phyloP scores from a whole-genome alignment of 2,888 invertebrate genomes.

The Osmoderma eremita region DNA sequence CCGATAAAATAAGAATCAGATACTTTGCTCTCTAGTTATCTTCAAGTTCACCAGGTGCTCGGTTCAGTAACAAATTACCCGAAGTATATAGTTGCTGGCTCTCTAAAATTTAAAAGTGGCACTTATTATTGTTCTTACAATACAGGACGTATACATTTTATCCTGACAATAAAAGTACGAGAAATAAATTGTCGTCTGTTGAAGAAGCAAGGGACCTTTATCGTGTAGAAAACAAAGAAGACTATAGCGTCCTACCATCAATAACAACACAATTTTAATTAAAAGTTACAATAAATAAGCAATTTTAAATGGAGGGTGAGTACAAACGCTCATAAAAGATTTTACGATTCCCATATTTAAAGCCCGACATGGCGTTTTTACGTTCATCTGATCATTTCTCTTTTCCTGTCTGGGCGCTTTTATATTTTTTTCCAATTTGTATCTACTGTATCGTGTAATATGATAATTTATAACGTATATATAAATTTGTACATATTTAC shows the following conservation, averaged over 20 bases:
- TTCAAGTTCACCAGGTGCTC: too few species aligned
- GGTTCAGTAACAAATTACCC: too few species aligned
- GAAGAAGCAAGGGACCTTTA: conserved; percentile 17
- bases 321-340: conserved; percentile 40
- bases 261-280: conserved; percentile 42
- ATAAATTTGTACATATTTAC: conserved; percentile 1
- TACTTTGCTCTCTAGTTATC: too few species aligned
- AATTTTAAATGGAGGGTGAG: conserved; percentile 23
- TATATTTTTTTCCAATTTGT: too few species aligned
- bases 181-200: neutral
- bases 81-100: too few species aligned
- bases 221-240: neutral
- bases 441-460: too few species aligned
- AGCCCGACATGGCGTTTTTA: conserved; percentile 37
- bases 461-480: too few species aligned
- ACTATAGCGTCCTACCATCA: conserved; percentile 13
- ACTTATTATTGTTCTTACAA: too few species aligned
- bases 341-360: conserved; percentile 42
- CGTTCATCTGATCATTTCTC: conserved; percentile 35
- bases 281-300: conserved; percentile 38
- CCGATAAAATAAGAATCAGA: too few species aligned
- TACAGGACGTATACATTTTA: too few species aligned
- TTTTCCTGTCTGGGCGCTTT: neutral
- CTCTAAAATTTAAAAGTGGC: too few species aligned
- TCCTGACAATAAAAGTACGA: too few species aligned